Percentiles rank a stretch among this genome's conserved stretches.
Conservation (phyloP, 2,888 invertebrate species). For the Hirtodrosophila alboralis region DNA sequence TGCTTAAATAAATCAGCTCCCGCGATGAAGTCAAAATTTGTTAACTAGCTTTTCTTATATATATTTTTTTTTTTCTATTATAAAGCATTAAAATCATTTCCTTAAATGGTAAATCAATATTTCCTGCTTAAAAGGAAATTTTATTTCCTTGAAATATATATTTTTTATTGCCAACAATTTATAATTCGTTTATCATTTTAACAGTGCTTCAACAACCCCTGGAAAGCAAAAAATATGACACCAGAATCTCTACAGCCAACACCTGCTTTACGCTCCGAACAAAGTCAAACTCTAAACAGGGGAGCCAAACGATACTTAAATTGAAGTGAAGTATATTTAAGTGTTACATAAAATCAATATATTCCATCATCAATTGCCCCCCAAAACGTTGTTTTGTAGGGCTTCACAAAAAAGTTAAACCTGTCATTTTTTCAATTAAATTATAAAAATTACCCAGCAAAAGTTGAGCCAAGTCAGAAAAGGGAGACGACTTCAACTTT, state of each 20-base stretch:
- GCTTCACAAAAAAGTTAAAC: slow-evolving; percentile 55
- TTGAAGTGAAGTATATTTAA: slow-evolving; percentile 39
- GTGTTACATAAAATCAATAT: slow-evolving; percentile 49
- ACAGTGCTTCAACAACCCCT: slow-evolving; percentile 1
- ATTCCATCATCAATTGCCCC: slow-evolving; percentile 35
- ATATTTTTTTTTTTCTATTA: background rate
- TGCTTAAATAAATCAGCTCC: too few relatives aligned
- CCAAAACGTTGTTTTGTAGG: slow-evolving; percentile 59
- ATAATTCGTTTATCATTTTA: slow-evolving; percentile 3
- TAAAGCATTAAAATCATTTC: background rate
- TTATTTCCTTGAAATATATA: slow-evolving; percentile 21
- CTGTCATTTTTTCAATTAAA: slow-evolving; percentile 76
- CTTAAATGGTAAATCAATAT: slow-evolving; percentile 25
- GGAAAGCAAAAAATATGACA: slow-evolving; percentile 13
- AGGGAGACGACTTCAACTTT: slow-evolving; percentile 45
- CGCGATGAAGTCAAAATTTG: too few relatives aligned
- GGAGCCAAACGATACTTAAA: slow-evolving; percentile 40
- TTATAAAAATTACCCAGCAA: slow-evolving; percentile 66
- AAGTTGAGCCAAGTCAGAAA: slow-evolving; percentile 23
- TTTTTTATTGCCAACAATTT: too few relatives aligned
- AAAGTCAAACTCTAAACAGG: slow-evolving; percentile 6
- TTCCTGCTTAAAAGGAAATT: slow-evolving; percentile 21
- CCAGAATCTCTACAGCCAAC: slow-evolving; percentile 21
- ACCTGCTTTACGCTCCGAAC: slow-evolving; percentile 20
- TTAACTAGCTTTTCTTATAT: too few relatives aligned